A percentile compares a stretch with the other conserved stretches of the same genome.
Conservation (phyloP, 2,888 invertebrate species). For the Meghimatium bilineatum region DNA sequence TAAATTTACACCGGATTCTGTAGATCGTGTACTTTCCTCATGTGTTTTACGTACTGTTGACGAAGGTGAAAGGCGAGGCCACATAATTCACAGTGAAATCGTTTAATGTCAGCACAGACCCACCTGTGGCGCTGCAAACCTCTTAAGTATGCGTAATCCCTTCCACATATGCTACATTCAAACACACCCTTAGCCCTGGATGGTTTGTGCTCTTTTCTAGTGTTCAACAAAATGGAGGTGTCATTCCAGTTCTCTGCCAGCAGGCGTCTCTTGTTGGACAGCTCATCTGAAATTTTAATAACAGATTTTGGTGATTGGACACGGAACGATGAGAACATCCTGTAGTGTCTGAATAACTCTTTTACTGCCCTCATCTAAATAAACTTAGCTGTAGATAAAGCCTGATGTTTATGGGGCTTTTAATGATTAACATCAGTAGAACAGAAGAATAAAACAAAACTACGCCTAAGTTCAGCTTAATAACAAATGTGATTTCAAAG, state of each 20-base stretch:
- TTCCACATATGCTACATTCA: conserved; percentile 39
- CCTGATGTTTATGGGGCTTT: too few species aligned
- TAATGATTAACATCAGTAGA: too few species aligned
- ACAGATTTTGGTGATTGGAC: conserved; percentile 5
- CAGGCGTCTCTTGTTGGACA: not conserved
- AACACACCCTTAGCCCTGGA: conserved; percentile 30
- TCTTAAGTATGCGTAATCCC: conserved; percentile 38
- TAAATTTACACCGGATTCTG: not conserved
- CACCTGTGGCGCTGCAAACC: conserved; percentile 44
- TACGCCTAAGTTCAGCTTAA: too few species aligned
- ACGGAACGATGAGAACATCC: not conserved
- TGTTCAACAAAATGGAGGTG: not conserved
- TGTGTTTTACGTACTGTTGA: conserved; percentile 29
- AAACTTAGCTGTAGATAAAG: too few species aligned
- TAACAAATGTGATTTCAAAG: too few species aligned
- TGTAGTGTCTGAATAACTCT: not conserved
- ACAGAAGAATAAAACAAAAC: too few species aligned
- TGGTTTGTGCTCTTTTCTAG: conserved; percentile 2
- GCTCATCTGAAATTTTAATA: not conserved
- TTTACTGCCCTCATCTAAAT: too few species aligned
- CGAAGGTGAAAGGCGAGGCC: conserved; percentile 31
- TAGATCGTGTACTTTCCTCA: not conserved
- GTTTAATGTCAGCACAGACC: conserved; percentile 43
- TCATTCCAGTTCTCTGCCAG: not conserved
- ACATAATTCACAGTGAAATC: conserved; percentile 40